Percentiles rank a stretch among this genome's conserved stretches.
Conservation (phyloP, 2,113 vertebrate genomes). For the Scortum barcoo region DNA sequence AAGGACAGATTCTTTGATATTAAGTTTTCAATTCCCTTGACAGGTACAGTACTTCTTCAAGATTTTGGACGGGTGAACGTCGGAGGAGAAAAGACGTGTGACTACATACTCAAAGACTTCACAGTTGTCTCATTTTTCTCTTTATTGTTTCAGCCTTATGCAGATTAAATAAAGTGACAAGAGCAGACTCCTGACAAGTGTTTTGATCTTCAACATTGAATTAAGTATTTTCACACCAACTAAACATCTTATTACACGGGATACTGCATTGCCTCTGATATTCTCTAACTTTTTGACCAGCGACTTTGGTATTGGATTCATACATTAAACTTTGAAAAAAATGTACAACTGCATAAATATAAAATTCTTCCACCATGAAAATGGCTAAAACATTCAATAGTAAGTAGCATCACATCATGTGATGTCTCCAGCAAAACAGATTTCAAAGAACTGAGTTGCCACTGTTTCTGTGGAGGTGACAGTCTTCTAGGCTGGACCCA, state of each 20-base stretch:
- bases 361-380: conserved; percentile 99
- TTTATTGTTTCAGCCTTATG: conserved; percentile 94
- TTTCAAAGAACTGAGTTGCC: conserved; percentile 87
- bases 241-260: conserved; percentile 94
- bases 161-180: conserved; percentile 97
- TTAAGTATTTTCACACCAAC: conserved; percentile 89
- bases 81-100: background rate
- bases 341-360: conserved; percentile 99
- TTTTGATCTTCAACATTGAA: conserved; percentile 94
- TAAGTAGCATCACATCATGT: conserved; percentile 94
- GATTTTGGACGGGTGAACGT: conserved; percentile 88
- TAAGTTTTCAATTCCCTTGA: conserved; percentile 41
- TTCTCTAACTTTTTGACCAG: conserved; percentile 92
- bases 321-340: conserved; percentile 99
- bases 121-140: conserved; percentile 76
- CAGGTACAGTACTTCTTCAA: conserved; percentile 98
- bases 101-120: conserved; percentile 55
- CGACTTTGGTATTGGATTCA: conserved; percentile 99
- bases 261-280: conserved; percentile 96
- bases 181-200: conserved; percentile 92
- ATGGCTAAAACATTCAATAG: conserved; percentile 99
- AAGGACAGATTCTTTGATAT: background rate
- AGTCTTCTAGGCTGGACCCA: conserved; percentile 85
- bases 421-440: conserved; percentile 93
- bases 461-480: conserved; percentile 83